A percentile compares a stretch with the other conserved stretches of the same genome.
Evolutionary conservation across 1,140 invertebrate genomes (phyloP).

Genomic region (Drosophila oshimai): DNA sequence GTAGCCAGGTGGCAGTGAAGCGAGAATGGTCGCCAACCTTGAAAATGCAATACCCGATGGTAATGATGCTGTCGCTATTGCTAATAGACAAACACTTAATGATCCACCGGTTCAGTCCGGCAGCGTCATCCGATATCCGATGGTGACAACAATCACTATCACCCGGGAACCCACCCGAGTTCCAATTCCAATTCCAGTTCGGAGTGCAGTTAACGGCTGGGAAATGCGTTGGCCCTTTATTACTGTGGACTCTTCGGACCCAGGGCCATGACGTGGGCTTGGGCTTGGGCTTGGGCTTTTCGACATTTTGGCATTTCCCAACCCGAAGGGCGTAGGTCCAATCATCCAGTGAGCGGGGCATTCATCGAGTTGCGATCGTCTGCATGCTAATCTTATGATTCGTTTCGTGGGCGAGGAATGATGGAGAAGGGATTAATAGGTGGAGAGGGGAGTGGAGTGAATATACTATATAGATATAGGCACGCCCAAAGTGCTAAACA

Average conservation of each 20-base stretch:
- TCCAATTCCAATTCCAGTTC: background rate
- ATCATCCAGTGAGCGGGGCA: background rate
- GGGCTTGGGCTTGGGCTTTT: background rate
- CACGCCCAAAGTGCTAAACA: slow-evolving; percentile 42
- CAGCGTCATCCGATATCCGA: background rate
- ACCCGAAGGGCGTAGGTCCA: slow-evolving; percentile 31
- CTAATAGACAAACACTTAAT: slow-evolving; percentile 55
- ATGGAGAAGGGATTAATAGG: background rate
- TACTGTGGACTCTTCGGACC: background rate
- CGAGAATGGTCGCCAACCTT: slow-evolving; percentile 52
- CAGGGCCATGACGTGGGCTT: slow-evolving; percentile 30
- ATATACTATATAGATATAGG: too few species aligned
- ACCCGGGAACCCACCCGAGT: too few species aligned
- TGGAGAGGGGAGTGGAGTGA: too few species aligned
- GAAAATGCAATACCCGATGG: slow-evolving; percentile 52
- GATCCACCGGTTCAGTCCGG: slow-evolving; percentile 29
- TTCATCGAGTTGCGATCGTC: background rate
- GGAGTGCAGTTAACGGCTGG: slow-evolving; percentile 30
- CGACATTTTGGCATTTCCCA: slow-evolving; percentile 24
- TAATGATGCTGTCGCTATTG: slow-evolving; percentile 39
- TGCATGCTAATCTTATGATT: slow-evolving; percentile 39
- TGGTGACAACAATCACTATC: too few species aligned
- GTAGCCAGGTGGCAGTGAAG: slow-evolving; percentile 17
- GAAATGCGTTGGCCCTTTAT: slow-evolving; percentile 32
- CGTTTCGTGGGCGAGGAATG: slow-evolving; percentile 19